Conservation (phyloP, 2,888 invertebrate species). For the Morpho achilles region DNA sequence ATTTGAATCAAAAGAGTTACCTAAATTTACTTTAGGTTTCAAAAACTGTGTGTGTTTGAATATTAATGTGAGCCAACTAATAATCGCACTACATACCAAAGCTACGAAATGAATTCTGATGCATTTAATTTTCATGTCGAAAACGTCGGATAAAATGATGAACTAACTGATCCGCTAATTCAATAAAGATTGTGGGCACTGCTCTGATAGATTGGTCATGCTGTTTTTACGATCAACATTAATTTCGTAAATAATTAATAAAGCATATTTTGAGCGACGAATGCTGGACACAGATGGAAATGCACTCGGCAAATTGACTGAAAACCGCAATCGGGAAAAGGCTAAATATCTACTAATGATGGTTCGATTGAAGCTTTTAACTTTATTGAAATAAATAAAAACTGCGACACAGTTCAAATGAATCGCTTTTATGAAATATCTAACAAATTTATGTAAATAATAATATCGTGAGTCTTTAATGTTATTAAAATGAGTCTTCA, state of each 20-base stretch:
- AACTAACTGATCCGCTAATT: slow-evolving; percentile 48
- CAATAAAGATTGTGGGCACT: slow-evolving; percentile 52
- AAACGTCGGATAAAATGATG: slow-evolving; percentile 31
- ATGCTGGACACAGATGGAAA: slow-evolving; percentile 64
- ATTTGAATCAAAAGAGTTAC: too few relatives aligned
- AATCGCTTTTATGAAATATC: slow-evolving; percentile 3
- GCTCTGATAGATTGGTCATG: slow-evolving; percentile 44
- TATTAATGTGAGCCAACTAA: too few relatives aligned
- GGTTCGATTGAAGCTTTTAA: slow-evolving; percentile 51
- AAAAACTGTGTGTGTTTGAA: too few relatives aligned
- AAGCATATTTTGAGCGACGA: slow-evolving; percentile 57
- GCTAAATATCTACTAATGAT: slow-evolving; percentile 77
- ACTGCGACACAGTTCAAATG: slow-evolving; percentile 22
- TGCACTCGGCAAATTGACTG: slow-evolving; percentile 76
- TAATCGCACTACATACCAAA: background rate
- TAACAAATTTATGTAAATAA: slow-evolving; percentile 8
- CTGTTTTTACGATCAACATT: slow-evolving; percentile 65
- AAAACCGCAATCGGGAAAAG: slow-evolving; percentile 72
- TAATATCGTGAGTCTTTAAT: too few relatives aligned
- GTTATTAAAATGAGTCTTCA: too few relatives aligned
- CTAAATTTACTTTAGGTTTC: too few relatives aligned
- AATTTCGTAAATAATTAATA: slow-evolving; percentile 76
- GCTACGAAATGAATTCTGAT: slow-evolving; percentile 23
- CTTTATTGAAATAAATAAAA: slow-evolving; percentile 28
- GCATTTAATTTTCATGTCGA: slow-evolving; percentile 26